Conservation (phyloP, 2,797 vertebrate species). For the Lemur catta region DNA sequence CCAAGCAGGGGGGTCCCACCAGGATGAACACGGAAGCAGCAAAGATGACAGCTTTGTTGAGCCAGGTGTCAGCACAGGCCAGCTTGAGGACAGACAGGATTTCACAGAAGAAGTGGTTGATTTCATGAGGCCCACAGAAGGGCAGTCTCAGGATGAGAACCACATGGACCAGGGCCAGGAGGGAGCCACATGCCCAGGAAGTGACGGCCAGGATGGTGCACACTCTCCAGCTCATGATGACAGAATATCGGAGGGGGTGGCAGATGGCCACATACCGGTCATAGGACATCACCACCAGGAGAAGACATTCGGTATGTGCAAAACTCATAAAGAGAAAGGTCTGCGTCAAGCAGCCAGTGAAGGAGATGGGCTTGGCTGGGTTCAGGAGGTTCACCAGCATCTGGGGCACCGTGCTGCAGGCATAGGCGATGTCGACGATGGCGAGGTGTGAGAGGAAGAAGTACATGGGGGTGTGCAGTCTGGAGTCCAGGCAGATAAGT, state of each 20-base stretch:
- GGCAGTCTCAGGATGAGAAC: not conserved
- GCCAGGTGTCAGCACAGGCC: conserved; percentile 61
- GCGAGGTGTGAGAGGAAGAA: conserved; percentile 53
- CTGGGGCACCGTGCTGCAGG: not conserved
- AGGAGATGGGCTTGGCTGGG: not conserved
- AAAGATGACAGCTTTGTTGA: no score
- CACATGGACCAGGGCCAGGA: not conserved
- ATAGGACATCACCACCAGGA: conserved; percentile 34
- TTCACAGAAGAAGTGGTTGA: conserved; percentile 71
- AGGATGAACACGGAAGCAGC: conserved; percentile 53
- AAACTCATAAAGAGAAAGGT: conserved; percentile 26
- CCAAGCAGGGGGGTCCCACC: not conserved
- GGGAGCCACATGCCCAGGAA: not conserved
- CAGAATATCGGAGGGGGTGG: not conserved
- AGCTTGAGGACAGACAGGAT: conserved; percentile 56
- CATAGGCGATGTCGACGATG: not conserved
- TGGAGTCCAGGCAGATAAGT: not conserved
- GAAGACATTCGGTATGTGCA: not conserved
- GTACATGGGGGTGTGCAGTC: conserved; percentile 56
- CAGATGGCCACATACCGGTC: conserved; percentile 47
- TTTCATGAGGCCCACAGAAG: conserved; percentile 8
- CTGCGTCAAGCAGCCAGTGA: not conserved
- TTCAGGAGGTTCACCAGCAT: conserved; percentile 27
- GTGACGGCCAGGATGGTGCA: not conserved
- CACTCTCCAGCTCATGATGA: not conserved